These are phyloP conservation scores for Cantharis rustica DNA, from an alignment of 2,888 invertebrate species.

Conservation along the genomic window DNA sequence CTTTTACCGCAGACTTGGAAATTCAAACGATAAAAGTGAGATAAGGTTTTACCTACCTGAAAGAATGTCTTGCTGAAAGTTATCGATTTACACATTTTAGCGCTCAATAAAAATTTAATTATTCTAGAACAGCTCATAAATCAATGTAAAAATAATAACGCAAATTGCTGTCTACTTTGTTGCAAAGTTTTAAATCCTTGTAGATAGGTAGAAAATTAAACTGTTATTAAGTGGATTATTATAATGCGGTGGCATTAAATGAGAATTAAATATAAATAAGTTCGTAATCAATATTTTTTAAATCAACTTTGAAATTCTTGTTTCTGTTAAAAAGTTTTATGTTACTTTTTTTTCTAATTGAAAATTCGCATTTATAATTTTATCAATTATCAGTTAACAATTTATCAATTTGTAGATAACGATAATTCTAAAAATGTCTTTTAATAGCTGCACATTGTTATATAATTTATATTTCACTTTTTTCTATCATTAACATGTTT, in stretches of 20 bases:
- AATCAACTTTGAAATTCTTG: not conserved
- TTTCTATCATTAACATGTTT: too few species aligned
- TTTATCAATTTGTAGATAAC: too few species aligned
- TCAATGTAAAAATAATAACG: not conserved
- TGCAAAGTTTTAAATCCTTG: not conserved
- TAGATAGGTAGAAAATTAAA: not conserved
- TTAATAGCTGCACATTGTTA: too few species aligned
- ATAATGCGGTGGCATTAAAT: not conserved
- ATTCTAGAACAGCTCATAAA: not conserved
- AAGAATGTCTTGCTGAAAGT: not conserved
- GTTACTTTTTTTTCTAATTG: too few species aligned
- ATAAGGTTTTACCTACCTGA: not conserved
- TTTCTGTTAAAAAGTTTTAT: not conserved
- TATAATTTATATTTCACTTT: too few species aligned
- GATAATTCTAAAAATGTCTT: too few species aligned
- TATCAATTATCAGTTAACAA: too few species aligned
- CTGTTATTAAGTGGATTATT: not conserved
- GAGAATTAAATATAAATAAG: not conserved
- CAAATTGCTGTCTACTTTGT: not conserved
- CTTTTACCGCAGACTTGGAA: not conserved
- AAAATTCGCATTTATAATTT: too few species aligned
- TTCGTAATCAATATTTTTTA: not conserved
- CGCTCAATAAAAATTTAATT: not conserved
- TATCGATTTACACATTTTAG: not conserved
- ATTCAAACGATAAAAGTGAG: not conserved